Base-by-base conservation (phyloP, 2,888 invertebrate genomes). In the Pristionchus exspectatus region DNA sequence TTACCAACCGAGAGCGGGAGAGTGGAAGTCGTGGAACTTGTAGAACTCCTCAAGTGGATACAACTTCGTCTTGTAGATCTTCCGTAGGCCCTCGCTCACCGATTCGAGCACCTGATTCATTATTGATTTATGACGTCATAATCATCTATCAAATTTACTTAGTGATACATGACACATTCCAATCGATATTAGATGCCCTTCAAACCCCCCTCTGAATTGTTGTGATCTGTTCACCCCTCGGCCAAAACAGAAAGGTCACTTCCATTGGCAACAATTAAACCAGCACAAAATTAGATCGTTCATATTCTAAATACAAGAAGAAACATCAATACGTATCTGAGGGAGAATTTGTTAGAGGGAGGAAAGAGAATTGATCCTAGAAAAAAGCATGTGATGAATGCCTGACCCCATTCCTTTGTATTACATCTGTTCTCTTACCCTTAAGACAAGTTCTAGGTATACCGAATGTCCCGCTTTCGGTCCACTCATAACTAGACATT, bases 11-110 rank as follows among this genome's bases (percentile, higher is more conserved):
- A 98, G 96, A 95, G 97, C 97, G n/a, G 98, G 98, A 74, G 98
- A 98, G 96, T 98, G 98, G 95, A 98, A 98, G 95, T 98, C 98
- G 95, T 98, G 98, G 95, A 98, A 98, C 95, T 97, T 97, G 95
- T 98, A 98, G 94, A 97, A 97, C 94, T 97, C 97, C 95, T 98
- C 98, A 93, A 98, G 96, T 16, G 98, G 98, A 94, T 98, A 96
- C 93, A 98, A 96, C 96, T 98, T 98, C 93, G 97, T 97, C 96
- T 96, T 97, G 96, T 98, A 98, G 94, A 98, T 97, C 95, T 97
- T 97, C 96, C 98, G 98, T 92, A 99, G 97, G 90, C 98, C 98
- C 95, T 98, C 98, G 92, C 98, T 97, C 90, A 99, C 98, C 96
- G 97, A 98, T 95, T 97, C 97, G 92, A 96, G 96, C 54, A 96